Conservation (phyloP, 2,113 vertebrate genomes). For the Reinhardtius hippoglossoides region DNA sequence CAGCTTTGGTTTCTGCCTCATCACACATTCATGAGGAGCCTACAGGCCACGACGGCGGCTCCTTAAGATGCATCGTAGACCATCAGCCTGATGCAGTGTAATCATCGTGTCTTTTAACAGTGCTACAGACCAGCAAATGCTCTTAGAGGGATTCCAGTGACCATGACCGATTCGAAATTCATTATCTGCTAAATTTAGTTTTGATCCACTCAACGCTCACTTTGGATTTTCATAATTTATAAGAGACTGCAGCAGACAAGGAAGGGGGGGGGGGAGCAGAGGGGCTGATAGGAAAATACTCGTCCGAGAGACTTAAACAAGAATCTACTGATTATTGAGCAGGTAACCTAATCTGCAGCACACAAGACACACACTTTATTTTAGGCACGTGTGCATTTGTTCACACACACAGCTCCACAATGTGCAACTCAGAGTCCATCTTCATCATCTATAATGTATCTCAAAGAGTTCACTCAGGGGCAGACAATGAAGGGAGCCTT, state of each 20-base stretch:
- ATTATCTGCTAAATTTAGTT: not conserved
- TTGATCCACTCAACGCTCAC: slow-evolving; percentile 5
- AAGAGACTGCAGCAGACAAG: slow-evolving; percentile 22
- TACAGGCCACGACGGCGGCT: not conserved
- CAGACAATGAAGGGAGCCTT: not conserved
- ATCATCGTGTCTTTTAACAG: not conserved
- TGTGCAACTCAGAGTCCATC: not conserved
- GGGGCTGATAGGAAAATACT: slow-evolving; percentile 50
- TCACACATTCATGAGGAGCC: slow-evolving; percentile 76
- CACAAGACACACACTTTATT: slow-evolving; percentile 28
- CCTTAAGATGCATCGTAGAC: slow-evolving; percentile 30
- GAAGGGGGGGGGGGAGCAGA: not conserved
- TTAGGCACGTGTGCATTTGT: slow-evolving; percentile 2
- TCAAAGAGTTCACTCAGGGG: not conserved
- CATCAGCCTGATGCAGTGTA: not conserved
- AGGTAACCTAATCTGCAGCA: slow-evolving; percentile 44
- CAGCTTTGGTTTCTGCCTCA: slow-evolving; percentile 79
- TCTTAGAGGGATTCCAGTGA: not conserved
- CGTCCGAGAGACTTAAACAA: slow-evolving; percentile 65
- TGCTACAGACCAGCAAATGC: not conserved
- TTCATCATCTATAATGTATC: slow-evolving; percentile 4
- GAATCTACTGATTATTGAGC: slow-evolving; percentile 39
- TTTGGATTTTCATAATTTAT: slow-evolving; percentile 60
- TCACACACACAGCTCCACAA: slow-evolving; percentile 12
- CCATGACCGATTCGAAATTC: not conserved